Evolutionary conservation across 2,797 vertebrate species (phyloP).

Genomic region (Clangula hyemalis): DNA sequence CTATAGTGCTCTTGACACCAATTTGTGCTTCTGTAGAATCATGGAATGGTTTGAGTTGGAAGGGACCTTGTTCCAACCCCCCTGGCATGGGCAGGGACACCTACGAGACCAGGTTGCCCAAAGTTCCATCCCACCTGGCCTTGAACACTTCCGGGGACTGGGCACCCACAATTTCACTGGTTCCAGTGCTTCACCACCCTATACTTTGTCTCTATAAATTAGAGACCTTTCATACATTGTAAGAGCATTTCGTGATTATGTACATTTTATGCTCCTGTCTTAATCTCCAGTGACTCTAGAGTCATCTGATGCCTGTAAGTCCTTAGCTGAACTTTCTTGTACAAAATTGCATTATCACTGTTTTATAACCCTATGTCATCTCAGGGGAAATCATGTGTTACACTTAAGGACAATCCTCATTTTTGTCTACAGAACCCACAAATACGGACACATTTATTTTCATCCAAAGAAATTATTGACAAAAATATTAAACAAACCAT

Average conservation of each 20-base stretch:
- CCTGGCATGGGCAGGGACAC: too few relatives aligned
- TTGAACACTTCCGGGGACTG: too few relatives aligned
- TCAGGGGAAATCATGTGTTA: not conserved
- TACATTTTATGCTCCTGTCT: not conserved
- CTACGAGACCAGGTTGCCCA: too few relatives aligned
- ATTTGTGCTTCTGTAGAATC: too few relatives aligned
- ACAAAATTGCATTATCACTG: not conserved
- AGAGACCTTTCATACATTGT: not conserved
- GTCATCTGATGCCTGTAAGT: not conserved
- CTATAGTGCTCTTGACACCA: not conserved
- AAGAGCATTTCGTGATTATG: not conserved
- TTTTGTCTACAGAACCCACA: not conserved
- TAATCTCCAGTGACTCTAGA: not conserved
- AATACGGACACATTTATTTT: not conserved
- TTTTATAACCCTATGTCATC: not conserved
- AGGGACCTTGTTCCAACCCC: too few relatives aligned
- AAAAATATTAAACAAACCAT: not conserved
- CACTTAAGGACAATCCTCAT: not conserved
- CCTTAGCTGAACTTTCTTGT: not conserved
- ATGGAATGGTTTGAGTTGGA: too few relatives aligned
- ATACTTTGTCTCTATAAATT: not conserved
- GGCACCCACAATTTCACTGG: too few relatives aligned
- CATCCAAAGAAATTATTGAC: not conserved
- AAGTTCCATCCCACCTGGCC: too few relatives aligned
- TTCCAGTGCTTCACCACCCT: too few relatives aligned